phyloP scores from a whole-genome alignment of 2,888 invertebrate species.

The Frankliniella intonsa region DNA sequence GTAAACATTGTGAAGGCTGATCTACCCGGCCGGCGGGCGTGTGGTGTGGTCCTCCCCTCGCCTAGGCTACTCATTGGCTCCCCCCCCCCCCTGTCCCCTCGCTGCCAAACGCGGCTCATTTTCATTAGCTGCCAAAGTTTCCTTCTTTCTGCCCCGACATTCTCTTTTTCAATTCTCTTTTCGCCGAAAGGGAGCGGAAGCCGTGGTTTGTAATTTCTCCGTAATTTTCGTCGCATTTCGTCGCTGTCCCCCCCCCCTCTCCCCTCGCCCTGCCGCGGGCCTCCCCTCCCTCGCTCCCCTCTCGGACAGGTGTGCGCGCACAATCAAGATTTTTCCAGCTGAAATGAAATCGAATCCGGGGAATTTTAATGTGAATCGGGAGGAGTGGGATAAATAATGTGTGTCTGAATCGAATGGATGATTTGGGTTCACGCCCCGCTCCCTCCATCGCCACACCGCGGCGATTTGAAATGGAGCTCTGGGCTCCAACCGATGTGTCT shows the following conservation, averaged over 20 bases:
- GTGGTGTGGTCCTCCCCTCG: too few species aligned
- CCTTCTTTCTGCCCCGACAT: too few species aligned
- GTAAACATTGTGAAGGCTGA: background rate
- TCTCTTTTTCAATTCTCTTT: too few species aligned
- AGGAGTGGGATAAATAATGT: background rate
- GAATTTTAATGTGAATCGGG: slow-evolving; percentile 13
- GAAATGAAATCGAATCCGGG: background rate
- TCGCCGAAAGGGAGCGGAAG: too few species aligned
- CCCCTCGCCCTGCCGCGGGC: background rate
- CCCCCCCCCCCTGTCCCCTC: background rate
- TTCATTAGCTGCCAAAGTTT: background rate
- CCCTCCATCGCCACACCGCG: background rate
- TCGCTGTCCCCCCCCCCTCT: background rate
- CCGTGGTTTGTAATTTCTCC: too few species aligned
- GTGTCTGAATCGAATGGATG: background rate
- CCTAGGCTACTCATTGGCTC: too few species aligned
- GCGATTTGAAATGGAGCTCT: background rate
- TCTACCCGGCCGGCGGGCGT: background rate
- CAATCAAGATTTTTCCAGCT: background rate
- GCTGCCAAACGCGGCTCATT: background rate
- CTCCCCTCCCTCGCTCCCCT: background rate
- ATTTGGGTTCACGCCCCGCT: background rate
- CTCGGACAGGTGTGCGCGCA: background rate
- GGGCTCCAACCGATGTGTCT: background rate
- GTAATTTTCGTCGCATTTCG: background rate